These are phyloP conservation scores for Callocephalon fimbriatum DNA, from an alignment of 2,113 vertebrate species.

Conservation along the genomic window DNA sequence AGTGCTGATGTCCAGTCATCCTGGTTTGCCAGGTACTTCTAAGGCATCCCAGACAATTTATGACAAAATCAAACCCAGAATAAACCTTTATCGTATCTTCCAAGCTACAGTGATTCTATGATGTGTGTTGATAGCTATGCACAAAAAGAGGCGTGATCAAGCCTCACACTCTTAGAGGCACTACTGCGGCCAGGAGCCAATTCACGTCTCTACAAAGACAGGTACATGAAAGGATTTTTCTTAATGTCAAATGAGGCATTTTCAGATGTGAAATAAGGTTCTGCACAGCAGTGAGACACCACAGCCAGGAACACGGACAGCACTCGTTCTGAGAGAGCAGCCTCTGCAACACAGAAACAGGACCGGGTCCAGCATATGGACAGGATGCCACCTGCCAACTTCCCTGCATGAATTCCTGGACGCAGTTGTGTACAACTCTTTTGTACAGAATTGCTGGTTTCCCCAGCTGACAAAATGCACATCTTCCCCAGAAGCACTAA, in stretches of 20 bases:
- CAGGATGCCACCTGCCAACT: neutral
- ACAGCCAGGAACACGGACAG: neutral
- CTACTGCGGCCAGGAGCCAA: neutral
- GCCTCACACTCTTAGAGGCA: neutral
- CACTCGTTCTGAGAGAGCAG: neutral
- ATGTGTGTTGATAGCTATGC: neutral
- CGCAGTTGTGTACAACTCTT: neutral
- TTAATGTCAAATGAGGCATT: neutral
- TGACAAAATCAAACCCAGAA: neutral
- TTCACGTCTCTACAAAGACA: neutral
- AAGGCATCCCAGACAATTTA: neutral
- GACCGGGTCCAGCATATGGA: fast-evolving
- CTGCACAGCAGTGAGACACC: neutral
- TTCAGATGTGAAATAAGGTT: neutral
- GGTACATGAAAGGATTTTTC: neutral
- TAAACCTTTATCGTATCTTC: neutral
- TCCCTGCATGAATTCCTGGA: neutral
- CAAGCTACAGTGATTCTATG: neutral
- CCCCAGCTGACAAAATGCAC: fast-evolving
- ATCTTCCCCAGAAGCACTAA: neutral
- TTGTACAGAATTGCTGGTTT: fast-evolving
- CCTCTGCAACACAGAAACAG: neutral
- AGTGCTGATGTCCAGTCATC: neutral
- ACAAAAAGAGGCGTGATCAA: neutral
- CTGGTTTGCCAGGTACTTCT: neutral